Evolutionary conservation across 2,888 invertebrate species (phyloP).

Genomic region (Aleiodes testaceus): DNA sequence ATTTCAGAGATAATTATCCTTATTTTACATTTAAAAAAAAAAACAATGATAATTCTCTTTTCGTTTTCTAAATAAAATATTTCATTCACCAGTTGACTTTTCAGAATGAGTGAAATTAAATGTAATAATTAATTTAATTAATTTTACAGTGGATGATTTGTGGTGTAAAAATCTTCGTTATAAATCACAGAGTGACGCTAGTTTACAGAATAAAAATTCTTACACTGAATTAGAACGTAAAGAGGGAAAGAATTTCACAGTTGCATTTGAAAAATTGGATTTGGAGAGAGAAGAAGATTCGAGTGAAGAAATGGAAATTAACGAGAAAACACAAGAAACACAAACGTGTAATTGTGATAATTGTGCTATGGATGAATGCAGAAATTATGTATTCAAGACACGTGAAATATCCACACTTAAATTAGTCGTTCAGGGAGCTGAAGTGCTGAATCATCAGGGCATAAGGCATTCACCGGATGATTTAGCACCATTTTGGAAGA

Average conservation of each 20-base stretch:
- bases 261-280: conserved; percentile 57
- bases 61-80: neutral
- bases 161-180: conserved; percentile 46
- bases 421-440: conserved; percentile 61
- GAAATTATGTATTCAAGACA: conserved; percentile 54
- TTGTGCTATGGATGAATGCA: conserved; percentile 45
- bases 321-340: conserved; percentile 40
- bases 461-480: conserved; percentile 76
- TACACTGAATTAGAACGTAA: conserved; percentile 52
- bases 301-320: conserved; percentile 32
- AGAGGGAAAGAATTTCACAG: conserved; percentile 57
- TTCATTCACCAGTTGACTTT: too few relatives aligned
- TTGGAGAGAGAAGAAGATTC: conserved; percentile 49
- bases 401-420: conserved; percentile 61
- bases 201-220: conserved; percentile 53
- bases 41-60: conserved; percentile 2
- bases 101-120: neutral
- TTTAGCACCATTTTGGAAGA: conserved; percentile 81
- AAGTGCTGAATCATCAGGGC: conserved; percentile 72
- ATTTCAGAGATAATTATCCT: neutral
- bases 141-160: conserved; percentile 56
- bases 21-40: neutral
- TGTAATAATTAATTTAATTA: conserved; percentile 5
- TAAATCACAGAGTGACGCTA: conserved; percentile 55
- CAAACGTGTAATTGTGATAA: conserved; percentile 58